Conservation (phyloP, 2,888 invertebrate genomes). For the Plagiodera versicolora region DNA sequence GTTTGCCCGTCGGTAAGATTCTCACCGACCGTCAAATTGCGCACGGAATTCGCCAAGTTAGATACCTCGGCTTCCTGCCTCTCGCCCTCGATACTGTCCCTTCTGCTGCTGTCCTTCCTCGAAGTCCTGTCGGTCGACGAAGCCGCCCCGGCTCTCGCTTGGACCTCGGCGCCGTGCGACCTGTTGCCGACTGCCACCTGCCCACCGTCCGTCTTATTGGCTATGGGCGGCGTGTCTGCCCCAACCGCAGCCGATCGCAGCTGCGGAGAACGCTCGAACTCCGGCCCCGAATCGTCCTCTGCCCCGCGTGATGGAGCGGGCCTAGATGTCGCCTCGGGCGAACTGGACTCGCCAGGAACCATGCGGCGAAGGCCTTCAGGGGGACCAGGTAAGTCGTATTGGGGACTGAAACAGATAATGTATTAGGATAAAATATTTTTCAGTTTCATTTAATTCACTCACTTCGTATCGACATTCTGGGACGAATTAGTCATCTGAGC, state of each 20-base stretch:
- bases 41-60: slow-evolving; percentile 44
- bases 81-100: slow-evolving; percentile 47
- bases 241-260: slow-evolving; percentile 54
- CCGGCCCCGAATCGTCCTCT: slow-evolving; percentile 40
- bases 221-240: slow-evolving; percentile 50
- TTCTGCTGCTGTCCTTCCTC: too few species aligned
- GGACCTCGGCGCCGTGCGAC: slow-evolving; percentile 46
- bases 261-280: slow-evolving; percentile 35
- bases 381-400: slow-evolving; percentile 45
- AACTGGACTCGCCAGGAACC: slow-evolving; percentile 66
- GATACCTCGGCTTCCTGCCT: slow-evolving; percentile 39
- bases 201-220: slow-evolving; percentile 9
- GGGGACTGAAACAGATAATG: slow-evolving; percentile 10
- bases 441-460: slow-evolving; percentile 6
- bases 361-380: slow-evolving; percentile 63
- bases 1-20: slow-evolving; percentile 43
- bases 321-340: slow-evolving; percentile 46
- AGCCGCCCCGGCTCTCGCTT: slow-evolving; percentile 23
- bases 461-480: slow-evolving; percentile 49
- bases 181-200: slow-evolving; percentile 32
- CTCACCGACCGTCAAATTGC: slow-evolving; percentile 51
- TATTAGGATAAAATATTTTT: background rate
- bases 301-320: slow-evolving; percentile 23
- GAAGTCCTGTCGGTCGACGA: too few species aligned
- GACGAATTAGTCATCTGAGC: slow-evolving; percentile 33